Conservation (phyloP, 2,113 vertebrate genomes). For the Scomber scombrus region DNA sequence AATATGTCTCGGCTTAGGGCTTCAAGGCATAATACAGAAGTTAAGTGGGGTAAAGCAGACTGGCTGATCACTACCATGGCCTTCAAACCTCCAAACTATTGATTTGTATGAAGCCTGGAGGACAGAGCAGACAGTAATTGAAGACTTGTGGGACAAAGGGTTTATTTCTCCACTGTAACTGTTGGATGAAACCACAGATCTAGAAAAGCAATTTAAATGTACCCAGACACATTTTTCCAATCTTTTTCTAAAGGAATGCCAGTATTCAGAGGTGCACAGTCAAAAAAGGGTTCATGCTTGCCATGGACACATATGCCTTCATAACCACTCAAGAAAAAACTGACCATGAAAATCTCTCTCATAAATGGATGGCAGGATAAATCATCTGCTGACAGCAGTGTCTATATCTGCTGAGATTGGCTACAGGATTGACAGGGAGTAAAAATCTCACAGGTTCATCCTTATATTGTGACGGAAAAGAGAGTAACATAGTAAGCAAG, state of each 20-base stretch:
- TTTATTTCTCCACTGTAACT: conserved; percentile 36
- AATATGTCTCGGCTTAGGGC: conserved; percentile 23
- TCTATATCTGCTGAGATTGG: neutral
- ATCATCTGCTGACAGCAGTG: neutral
- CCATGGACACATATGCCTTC: neutral
- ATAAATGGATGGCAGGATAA: neutral
- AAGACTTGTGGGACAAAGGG: conserved; percentile 25
- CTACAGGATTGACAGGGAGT: neutral
- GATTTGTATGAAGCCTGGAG: conserved; percentile 47
- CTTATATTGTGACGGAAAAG: neutral
- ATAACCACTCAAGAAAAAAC: too few species aligned
- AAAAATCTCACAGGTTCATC: neutral
- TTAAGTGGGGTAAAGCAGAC: conserved; percentile 16
- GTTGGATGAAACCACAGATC: conserved; percentile 20
- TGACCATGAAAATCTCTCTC: neutral
- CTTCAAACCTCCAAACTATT: conserved; percentile 52
- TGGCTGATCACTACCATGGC: conserved; percentile 26
- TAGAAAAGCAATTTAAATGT: neutral
- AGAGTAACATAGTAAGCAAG: too few species aligned
- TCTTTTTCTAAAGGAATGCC: neutral
- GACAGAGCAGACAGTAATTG: conserved; percentile 35
- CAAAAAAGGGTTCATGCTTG: neutral
- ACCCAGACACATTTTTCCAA: neutral
- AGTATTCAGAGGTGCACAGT: neutral
- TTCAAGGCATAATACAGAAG: conserved; percentile 20